Evolutionary conservation across 1,140 invertebrate species (phyloP).

Genomic region (Paraescarpia echinospica): DNA sequence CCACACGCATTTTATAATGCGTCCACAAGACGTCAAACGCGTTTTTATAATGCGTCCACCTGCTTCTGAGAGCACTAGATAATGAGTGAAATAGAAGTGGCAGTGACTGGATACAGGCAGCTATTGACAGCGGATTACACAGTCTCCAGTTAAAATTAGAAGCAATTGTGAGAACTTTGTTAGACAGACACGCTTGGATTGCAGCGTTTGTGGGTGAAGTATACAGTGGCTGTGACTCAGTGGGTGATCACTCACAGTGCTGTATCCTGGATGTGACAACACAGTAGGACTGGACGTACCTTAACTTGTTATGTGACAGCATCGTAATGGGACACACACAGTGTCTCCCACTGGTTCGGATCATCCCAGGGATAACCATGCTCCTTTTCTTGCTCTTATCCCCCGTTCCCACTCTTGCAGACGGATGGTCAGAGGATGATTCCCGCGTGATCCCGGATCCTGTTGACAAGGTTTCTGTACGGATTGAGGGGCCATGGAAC

Average conservation of each 20-base stretch:
- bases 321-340: background rate
- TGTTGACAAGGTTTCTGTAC: slow-evolving; percentile 67
- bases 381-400: background rate
- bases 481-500: slow-evolving; percentile 71
- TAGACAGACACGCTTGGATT: background rate
- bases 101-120: background rate
- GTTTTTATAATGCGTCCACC: background rate
- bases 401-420: background rate
- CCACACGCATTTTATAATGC: background rate
- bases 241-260: background rate
- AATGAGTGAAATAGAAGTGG: background rate
- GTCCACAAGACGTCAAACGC: background rate
- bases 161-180: background rate
- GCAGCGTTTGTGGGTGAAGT: background rate
- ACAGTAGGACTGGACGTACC: background rate
- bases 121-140: background rate
- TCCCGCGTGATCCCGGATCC: slow-evolving; percentile 69
- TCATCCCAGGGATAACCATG: background rate
- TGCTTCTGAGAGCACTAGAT: background rate
- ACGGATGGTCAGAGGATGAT: slow-evolving; percentile 19
- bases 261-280: background rate
- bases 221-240: background rate
- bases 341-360: background rate
- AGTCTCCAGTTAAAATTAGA: background rate
- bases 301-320: background rate